Evolutionary conservation across 2,113 vertebrate species (phyloP).

Genomic region (Neotragus moschatus): DNA sequence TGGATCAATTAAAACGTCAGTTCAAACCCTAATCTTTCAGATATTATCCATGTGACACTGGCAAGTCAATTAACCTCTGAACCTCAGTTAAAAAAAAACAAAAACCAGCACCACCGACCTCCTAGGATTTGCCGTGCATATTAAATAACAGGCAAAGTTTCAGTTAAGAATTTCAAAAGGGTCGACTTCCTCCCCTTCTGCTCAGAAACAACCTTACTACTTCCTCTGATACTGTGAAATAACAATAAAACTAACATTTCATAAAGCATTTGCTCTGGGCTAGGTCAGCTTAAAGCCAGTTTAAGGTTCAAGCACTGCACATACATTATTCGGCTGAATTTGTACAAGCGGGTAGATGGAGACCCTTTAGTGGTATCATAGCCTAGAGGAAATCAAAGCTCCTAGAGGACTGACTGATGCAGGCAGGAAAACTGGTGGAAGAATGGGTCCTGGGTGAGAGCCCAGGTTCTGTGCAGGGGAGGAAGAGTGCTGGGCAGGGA

Average conservation of each 20-base stretch:
- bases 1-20: slow-evolving; percentile 23
- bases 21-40: neutral
- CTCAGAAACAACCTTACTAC: slow-evolving; percentile 14
- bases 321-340: neutral
- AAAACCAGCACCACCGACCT: neutral
- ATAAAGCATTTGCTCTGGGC: neutral
- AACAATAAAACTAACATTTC: neutral
- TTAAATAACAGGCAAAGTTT: neutral
- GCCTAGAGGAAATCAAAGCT: neutral
- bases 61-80: neutral
- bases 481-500: no score
- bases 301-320: neutral
- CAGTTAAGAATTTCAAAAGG: neutral
- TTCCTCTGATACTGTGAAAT: neutral
- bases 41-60: neutral
- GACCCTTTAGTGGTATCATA: neutral
- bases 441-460: neutral
- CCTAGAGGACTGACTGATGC: neutral
- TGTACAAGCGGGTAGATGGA: neutral
- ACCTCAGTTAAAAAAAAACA: neutral
- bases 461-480: neutral
- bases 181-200: neutral
- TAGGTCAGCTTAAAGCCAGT: neutral
- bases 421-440: neutral
- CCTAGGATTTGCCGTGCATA: neutral